Base-by-base conservation (phyloP, 2,113 vertebrate species). In the Sitta europaea region DNA sequence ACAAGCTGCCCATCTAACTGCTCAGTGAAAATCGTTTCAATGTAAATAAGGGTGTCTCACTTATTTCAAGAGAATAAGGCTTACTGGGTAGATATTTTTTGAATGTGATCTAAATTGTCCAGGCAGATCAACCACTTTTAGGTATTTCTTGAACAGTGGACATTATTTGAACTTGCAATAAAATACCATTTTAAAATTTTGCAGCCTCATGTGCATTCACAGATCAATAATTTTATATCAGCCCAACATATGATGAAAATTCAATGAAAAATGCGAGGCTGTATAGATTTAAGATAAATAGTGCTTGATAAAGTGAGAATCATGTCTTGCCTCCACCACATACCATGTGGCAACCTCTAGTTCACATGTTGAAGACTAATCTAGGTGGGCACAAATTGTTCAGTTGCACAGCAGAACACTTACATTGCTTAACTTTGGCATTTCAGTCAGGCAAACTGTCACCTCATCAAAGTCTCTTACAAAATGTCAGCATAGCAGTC, bases 391-490 rank as follows among this genome's bases (percentile, higher is more conserved):
- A 80, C 17, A 70, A 79, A 76, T 40, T 33, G 18, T 40, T 73
- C 51, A 70, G 42, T 38, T 66, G 50, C 38, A 62, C 15, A 82
- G 66, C 19, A 58, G 73, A 94, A 66, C 8, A 4, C 58, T 96
- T 57, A 31, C 38, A 29, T 12, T 75, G n/a, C 71, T 86, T 66
- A 75, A 33, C 42, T 88, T 79, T 65, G 79, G 35, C 87, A 62
- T 95, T 82, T 82, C 67, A 91, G 53, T 71, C 94, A 94, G 81
- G 67, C 74, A 96, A 89, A 85, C 55, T 92, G 74, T 91, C 77
- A 88, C 72, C 72, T 85, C 81, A 90, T 93, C 91, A 91, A 95
- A 93, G 71, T n/a, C 85, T 88, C 90, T 76, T 76, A 47, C 87
- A 88, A 90, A 95, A 68, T 91, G 87, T 89, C 91, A 91, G 38